Percentiles rank a stretch among this genome's conserved stretches.
Evolutionary conservation across 2,797 vertebrate genomes (phyloP).

Genomic region (Smutsia gigantea): DNA sequence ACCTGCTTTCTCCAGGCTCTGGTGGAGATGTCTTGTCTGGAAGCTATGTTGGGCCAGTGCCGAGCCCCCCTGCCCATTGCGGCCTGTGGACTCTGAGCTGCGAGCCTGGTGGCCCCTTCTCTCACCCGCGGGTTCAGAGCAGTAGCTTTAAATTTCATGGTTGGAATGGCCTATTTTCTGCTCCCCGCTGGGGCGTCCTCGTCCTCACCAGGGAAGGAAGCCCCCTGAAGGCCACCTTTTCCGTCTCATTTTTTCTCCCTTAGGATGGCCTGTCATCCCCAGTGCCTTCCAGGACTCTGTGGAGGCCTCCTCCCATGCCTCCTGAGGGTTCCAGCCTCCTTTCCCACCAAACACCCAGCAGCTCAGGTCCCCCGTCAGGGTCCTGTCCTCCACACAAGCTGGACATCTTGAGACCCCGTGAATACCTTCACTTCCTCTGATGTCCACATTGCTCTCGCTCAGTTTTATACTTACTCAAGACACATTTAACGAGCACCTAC

Average conservation of each 20-base stretch:
- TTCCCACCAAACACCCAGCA: too few species aligned
- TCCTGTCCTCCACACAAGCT: background rate
- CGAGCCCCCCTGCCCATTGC: background rate
- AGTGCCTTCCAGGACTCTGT: background rate
- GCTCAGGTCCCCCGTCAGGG: background rate
- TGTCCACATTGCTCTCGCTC: background rate
- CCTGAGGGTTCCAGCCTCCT: too few species aligned
- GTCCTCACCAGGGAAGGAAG: background rate
- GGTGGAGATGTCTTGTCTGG: background rate
- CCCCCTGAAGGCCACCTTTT: background rate
- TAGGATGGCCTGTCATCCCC: background rate
- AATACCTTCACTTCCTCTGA: background rate
- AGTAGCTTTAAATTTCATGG: background rate
- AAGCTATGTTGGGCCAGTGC: background rate
- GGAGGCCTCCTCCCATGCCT: background rate
- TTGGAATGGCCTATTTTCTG: background rate
- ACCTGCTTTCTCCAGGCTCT: background rate
- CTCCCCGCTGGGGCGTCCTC: background rate
- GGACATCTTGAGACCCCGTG: too few species aligned
- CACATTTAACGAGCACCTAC: background rate
- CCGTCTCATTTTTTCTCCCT: background rate
- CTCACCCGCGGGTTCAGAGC: background rate
- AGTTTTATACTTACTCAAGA: background rate
- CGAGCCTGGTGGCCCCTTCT: background rate
- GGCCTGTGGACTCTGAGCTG: background rate